These are phyloP conservation scores for Esperia sulphurella DNA, from an alignment of 2,888 invertebrate genomes.

Conservation along the genomic window DNA sequence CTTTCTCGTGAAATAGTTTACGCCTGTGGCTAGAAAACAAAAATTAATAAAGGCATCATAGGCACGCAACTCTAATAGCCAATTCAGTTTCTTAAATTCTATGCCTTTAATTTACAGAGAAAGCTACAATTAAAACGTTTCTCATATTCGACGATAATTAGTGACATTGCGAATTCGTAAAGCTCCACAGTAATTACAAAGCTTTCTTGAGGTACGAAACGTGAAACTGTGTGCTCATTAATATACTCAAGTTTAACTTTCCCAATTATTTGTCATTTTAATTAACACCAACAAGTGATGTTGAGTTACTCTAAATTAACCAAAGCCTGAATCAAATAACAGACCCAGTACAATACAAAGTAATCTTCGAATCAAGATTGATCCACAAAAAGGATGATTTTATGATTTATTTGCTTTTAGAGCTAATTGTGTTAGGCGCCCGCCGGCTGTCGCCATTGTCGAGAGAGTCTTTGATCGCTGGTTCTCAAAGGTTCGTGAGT, in stretches of 20 bases:
- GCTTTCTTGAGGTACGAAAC: slow-evolving; percentile 48
- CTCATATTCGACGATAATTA: slow-evolving; percentile 55
- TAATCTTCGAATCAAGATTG: slow-evolving; percentile 45
- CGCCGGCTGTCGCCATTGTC: slow-evolving; percentile 42
- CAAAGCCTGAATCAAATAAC: slow-evolving; percentile 15
- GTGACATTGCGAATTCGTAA: slow-evolving; percentile 65
- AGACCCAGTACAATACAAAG: slow-evolving; percentile 22
- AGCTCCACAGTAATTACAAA: slow-evolving; percentile 54
- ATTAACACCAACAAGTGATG: slow-evolving; percentile 45
- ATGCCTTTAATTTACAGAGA: slow-evolving; percentile 28
- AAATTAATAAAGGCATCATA: not conserved
- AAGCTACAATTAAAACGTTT: slow-evolving; percentile 67
- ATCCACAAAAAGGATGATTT: slow-evolving; percentile 45
- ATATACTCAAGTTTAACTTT: slow-evolving; percentile 42
- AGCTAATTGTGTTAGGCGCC: slow-evolving; percentile 56
- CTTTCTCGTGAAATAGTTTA: not conserved
- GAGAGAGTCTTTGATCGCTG: slow-evolving; percentile 32
- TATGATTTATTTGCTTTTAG: slow-evolving; percentile 60
- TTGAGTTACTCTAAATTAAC: slow-evolving; percentile 16
- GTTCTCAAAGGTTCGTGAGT: slow-evolving; percentile 27
- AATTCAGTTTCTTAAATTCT: too few relatives aligned
- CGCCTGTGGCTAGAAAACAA: not conserved
- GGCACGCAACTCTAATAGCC: not conserved
- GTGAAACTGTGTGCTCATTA: slow-evolving; percentile 51
- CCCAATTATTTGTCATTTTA: slow-evolving; percentile 61